A percentile compares a stretch with the other conserved stretches of the same genome.
phyloP scores from a whole-genome alignment of 2,113 vertebrate genomes.

The Zosterops hypoxanthus region DNA sequence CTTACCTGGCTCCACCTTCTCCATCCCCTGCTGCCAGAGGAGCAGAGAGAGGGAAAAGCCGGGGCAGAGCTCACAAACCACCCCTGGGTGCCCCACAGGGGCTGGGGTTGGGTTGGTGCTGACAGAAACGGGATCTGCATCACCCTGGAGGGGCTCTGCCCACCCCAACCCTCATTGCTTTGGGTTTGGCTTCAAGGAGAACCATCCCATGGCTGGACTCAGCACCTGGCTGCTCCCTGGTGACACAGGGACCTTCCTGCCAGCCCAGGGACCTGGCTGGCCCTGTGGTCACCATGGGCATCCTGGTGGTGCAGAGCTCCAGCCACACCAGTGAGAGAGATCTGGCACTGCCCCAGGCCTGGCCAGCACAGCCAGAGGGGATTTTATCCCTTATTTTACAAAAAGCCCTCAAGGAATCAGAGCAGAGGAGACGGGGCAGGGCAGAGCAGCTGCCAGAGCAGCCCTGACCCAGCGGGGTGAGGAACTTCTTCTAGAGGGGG shows the following conservation, averaged over 20 bases:
- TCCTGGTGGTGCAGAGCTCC: rapidly evolving
- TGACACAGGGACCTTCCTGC: neutral
- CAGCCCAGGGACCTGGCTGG: neutral
- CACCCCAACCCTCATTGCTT: neutral
- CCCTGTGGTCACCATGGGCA: neutral
- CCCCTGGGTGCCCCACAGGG: no score
- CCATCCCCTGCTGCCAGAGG: neutral
- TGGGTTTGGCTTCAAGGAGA: neutral
- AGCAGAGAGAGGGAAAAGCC: neutral
- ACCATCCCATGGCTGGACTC: neutral
- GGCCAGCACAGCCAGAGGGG: neutral
- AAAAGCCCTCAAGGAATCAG: no score
- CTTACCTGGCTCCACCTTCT: no score
- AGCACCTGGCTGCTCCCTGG: neutral
- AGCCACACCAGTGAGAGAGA: neutral
- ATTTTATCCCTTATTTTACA: neutral
- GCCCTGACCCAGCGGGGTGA: neutral
- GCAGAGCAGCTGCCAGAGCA: neutral
- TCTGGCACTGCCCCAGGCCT: rapidly evolving
- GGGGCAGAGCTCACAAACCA: neutral
- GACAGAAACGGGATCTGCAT: neutral
- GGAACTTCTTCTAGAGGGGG: neutral
- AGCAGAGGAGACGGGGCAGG: neutral
- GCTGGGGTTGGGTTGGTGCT: neutral
- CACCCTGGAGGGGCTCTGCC: neutral